Base-by-base conservation (phyloP, 2,888 invertebrate species). In the Drosophila quasianomalipes region DNA sequence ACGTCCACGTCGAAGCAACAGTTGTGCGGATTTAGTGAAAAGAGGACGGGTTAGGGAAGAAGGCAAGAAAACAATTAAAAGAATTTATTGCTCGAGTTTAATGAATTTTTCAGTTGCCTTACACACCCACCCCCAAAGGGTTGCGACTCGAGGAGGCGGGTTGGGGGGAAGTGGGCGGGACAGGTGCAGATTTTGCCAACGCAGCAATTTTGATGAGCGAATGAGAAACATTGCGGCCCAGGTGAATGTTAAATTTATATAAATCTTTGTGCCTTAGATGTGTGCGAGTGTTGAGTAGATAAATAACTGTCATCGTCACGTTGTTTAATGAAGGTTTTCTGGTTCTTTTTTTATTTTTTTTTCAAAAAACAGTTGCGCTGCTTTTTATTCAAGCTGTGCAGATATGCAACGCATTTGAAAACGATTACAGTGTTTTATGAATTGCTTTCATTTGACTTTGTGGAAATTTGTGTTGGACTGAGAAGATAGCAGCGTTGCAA, bases 31-130 rank as follows among this genome's bases (percentile, higher is more conserved):
- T 39, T 30, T 31, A 35, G 53, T 61, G 44, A 22, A 10, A 12
- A 37, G 39, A 22, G 63, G 47, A 28, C 12, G 33, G 26, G 6
- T 39, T 19, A 6, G 28, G 37, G 19, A 16, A 33, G 22, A 51
- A 12, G 74, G 59, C 64, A 77, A 55, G 76, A 87, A 86, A 87
- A 87, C 85, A 85, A 89, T 87, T 89, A 85, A 85, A 89, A 75
- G 70, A 87, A 87, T 89, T 89, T 87, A 89, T 89, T 79, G 79
- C 83, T 70, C 19, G 70, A 79, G 78, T 80, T 87, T 85, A 89
- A 89, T 87, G 89, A 87, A 89, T 89, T 89, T 89, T 85, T 85
- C 79, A 89, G 85, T 82, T 84, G 83, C 79, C 82, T 87, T 80
- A 58, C 61, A 58, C 31, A 49, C 37, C 37, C 52, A 22, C 22